Evolutionary conservation across 1,140 invertebrate species (phyloP).

Genomic region (Myzus persicae): DNA sequence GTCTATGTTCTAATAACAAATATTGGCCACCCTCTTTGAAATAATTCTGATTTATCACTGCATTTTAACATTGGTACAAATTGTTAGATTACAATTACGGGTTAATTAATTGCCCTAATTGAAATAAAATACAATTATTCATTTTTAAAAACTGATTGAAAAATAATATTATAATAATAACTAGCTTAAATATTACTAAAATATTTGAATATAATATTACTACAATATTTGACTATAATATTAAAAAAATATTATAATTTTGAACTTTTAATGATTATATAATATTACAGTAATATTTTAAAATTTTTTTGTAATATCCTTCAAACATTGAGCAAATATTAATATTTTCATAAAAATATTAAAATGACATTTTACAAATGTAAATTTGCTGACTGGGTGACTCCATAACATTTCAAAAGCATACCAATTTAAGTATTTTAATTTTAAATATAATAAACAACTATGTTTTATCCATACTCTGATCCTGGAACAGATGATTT

Average conservation of each 20-base stretch:
- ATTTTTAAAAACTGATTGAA: not conserved
- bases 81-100: not conserved
- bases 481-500: no score
- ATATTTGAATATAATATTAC: not conserved
- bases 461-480: no score
- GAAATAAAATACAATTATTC: not conserved
- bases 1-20: no score
- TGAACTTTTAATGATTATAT: not conserved
- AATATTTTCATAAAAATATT: slow-evolving; percentile 21
- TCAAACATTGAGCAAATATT: slow-evolving; percentile 10
- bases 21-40: no score
- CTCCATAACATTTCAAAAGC: no score
- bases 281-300: not conserved
- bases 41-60: no score
- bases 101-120: not conserved
- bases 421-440: no score
- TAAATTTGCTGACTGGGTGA: not conserved
- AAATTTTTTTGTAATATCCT: not conserved
- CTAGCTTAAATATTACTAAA: not conserved
- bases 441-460: no score
- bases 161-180: not conserved
- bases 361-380: slow-evolving; percentile 9
- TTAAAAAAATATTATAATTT: slow-evolving; percentile 9
- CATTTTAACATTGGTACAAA: not conserved
- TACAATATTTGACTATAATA: not conserved